phyloP scores from a whole-genome alignment of 2,797 vertebrate genomes.

The Takifugu ocellatus region DNA sequence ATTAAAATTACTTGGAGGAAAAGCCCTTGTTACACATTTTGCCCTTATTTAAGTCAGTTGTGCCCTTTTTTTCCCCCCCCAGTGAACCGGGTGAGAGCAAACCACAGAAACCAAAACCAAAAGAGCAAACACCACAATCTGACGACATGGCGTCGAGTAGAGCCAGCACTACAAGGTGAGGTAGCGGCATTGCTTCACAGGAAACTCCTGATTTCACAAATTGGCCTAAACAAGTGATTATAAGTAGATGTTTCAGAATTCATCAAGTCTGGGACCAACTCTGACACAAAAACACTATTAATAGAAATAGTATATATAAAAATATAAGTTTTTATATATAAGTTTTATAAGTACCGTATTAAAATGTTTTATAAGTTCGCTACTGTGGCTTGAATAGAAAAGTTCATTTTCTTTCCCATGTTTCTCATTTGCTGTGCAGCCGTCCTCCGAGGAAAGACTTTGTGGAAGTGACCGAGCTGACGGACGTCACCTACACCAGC shows the following conservation, averaged over 20 bases:
- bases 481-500: constrained; percentile 89
- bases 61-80: constrained; percentile 15
- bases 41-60: not conserved
- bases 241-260: no score
- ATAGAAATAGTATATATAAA: no score
- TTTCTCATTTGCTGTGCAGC: constrained; percentile 38
- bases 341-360: no score
- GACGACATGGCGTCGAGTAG: constrained; percentile 70
- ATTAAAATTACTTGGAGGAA: not conserved
- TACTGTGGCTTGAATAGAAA: not conserved
- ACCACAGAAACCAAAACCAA: constrained; percentile 77
- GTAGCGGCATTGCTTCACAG: not conserved
- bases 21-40: not conserved
- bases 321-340: no score
- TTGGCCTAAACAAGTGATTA: constrained; percentile 1
- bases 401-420: not conserved
- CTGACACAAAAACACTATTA: no score
- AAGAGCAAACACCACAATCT: constrained; percentile 60
- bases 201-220: no score
- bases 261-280: no score
- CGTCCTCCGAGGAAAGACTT: constrained; percentile 90
- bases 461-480: constrained; percentile 93
- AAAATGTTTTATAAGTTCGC: no score
- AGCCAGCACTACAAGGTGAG: constrained; percentile 75
- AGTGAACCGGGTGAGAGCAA: constrained; percentile 88